Conservation (phyloP, 2,888 invertebrate genomes). For the Enchytraeus crypticus region DNA sequence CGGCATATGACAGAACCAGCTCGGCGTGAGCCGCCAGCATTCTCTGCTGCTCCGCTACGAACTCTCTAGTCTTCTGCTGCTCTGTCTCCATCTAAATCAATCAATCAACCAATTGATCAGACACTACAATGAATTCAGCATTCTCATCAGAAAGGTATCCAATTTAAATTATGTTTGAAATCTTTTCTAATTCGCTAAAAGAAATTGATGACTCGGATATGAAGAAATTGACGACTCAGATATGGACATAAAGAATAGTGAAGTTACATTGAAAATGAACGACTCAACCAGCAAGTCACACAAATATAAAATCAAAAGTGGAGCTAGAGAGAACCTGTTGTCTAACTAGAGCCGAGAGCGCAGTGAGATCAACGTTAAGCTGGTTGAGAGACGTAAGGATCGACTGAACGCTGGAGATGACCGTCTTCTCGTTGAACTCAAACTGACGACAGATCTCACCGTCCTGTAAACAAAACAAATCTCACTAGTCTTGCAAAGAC, state of each 20-base stretch:
- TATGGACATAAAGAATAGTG: too few relatives aligned
- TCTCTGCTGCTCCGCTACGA: background rate
- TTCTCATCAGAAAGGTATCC: too few relatives aligned
- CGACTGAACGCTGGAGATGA: background rate
- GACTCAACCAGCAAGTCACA: too few relatives aligned
- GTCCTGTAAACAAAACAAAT: constrained; percentile 4
- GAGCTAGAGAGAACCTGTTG: too few relatives aligned
- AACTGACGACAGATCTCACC: constrained; percentile 1
- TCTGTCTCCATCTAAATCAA: constrained; percentile 2
- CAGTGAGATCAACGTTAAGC: background rate
- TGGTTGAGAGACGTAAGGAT: background rate
- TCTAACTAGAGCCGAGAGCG: background rate
- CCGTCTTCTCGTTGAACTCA: constrained; percentile 7
- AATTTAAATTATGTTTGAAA: too few relatives aligned
- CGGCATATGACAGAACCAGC: background rate
- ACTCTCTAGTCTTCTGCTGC: constrained; percentile 2
- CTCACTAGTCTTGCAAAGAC: background rate
- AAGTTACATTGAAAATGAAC: too few relatives aligned
- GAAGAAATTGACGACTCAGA: too few relatives aligned
- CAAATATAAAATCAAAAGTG: too few relatives aligned
- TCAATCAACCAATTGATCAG: too few relatives aligned
- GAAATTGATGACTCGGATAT: too few relatives aligned
- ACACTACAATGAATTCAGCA: too few relatives aligned
- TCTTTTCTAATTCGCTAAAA: too few relatives aligned
- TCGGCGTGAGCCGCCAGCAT: background rate